These are phyloP conservation scores for Acleris emargana DNA, from an alignment of 2,888 invertebrate species.

Conservation along the genomic window DNA sequence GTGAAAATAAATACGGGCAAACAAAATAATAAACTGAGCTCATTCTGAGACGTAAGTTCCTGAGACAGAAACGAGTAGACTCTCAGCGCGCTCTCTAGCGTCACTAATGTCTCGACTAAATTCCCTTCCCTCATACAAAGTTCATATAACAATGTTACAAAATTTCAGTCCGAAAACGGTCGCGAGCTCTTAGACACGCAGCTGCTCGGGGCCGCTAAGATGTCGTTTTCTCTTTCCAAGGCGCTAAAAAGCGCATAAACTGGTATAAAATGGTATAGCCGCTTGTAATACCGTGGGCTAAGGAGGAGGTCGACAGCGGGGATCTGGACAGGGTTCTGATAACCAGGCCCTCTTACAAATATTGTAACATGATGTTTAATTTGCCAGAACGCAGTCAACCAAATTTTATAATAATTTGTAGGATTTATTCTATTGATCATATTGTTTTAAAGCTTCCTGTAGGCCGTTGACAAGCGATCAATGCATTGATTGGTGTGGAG, in stretches of 20 bases:
- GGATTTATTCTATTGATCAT: too few relatives aligned
- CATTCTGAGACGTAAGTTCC: slow-evolving; percentile 9
- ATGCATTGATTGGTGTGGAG: too few relatives aligned
- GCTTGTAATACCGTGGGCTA: slow-evolving; percentile 55
- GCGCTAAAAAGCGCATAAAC: slow-evolving; percentile 79
- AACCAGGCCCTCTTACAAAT: too few relatives aligned
- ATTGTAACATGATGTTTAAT: too few relatives aligned
- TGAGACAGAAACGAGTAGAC: slow-evolving; percentile 13
- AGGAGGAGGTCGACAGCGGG: slow-evolving; percentile 42
- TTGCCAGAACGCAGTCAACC: too few relatives aligned
- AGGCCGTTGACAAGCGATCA: too few relatives aligned
- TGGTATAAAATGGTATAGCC: slow-evolving; percentile 68
- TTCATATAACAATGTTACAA: slow-evolving; percentile 40
- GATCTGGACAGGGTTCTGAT: background rate
- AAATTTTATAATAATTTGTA: too few relatives aligned
- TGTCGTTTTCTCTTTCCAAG: slow-evolving; percentile 67
- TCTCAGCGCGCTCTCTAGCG: slow-evolving; percentile 7
- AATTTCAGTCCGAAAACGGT: slow-evolving; percentile 42
- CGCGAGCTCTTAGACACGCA: slow-evolving; percentile 48
- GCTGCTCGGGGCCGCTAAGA: slow-evolving; percentile 54
- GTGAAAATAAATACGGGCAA: background rate
- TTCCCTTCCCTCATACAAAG: slow-evolving; percentile 28
- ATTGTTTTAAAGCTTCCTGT: too few relatives aligned
- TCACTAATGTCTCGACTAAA: slow-evolving; percentile 16
- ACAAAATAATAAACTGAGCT: slow-evolving; percentile 26